These are phyloP conservation scores for Drosophila melanogaster DNA, from an alignment of 1,140 invertebrate species.

Conservation along the genomic window Release_6_plus_ISO1_MT NT_033779.5:3627001-3627500, in stretches of 20 bases:
- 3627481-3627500: conserved; percentile 33
- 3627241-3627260: conserved; percentile 86
- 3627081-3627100: conserved; percentile 85
- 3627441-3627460: conserved; percentile 56
- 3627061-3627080: conserved; percentile 4
- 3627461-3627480: conserved; percentile 58
- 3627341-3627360: conserved; percentile 94
- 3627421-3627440: conserved; percentile 93
- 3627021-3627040: background rate
- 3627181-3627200: conserved; percentile 64
- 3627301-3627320: background rate
- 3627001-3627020: background rate
- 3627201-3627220: conserved; percentile 85
- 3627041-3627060: background rate
- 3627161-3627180: conserved; percentile 68
- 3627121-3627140: conserved; percentile 86
- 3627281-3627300: conserved; percentile 57
- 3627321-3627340: conserved; percentile 75
- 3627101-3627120: conserved; percentile 85
- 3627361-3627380: conserved; percentile 88
- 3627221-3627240: conserved; percentile 87
- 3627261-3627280: conserved; percentile 68
- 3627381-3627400: conserved; percentile 87
- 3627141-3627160: conserved; percentile 87
- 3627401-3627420: conserved; percentile 90